Conservation (phyloP, 2,888 invertebrate genomes). For the Mylabris sibirica region DNA sequence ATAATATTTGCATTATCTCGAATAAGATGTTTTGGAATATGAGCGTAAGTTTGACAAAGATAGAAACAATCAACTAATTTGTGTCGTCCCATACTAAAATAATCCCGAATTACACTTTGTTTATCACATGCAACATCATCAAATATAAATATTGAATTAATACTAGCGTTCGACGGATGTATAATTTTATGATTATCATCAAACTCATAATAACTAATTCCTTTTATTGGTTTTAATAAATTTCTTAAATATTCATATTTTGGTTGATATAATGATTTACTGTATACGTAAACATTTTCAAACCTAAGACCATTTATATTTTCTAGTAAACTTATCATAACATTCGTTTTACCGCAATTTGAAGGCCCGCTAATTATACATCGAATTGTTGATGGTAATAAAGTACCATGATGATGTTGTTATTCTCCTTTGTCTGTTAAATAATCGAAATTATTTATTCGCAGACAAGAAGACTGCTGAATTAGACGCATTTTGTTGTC, state of each 20-base stretch:
- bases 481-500: neutral
- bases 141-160: too few relatives aligned
- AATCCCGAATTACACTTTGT: slow-evolving; percentile 43
- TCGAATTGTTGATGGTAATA: slow-evolving; percentile 16
- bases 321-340: slow-evolving; percentile 49
- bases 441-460: neutral
- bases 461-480: neutral
- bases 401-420: slow-evolving; percentile 17
- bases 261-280: slow-evolving; percentile 46
- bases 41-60: slow-evolving; percentile 37
- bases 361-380: slow-evolving; percentile 29
- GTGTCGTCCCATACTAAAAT: slow-evolving; percentile 50
- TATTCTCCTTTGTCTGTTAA: slow-evolving; percentile 9
- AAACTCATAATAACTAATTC: slow-evolving; percentile 38
- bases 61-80: slow-evolving; percentile 49
- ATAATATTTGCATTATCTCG: slow-evolving; percentile 51
- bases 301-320: slow-evolving; percentile 53
- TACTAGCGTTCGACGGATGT: neutral
- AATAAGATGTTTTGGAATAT: slow-evolving; percentile 51
- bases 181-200: slow-evolving; percentile 23
- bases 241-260: slow-evolving; percentile 45
- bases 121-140: slow-evolving; percentile 52
- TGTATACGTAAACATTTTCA: slow-evolving; percentile 55
- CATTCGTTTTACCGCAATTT: slow-evolving; percentile 55
- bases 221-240: slow-evolving; percentile 34